phyloP scores from a whole-genome alignment of 2,797 vertebrate species.

The Centropyge bicolor region DNA sequence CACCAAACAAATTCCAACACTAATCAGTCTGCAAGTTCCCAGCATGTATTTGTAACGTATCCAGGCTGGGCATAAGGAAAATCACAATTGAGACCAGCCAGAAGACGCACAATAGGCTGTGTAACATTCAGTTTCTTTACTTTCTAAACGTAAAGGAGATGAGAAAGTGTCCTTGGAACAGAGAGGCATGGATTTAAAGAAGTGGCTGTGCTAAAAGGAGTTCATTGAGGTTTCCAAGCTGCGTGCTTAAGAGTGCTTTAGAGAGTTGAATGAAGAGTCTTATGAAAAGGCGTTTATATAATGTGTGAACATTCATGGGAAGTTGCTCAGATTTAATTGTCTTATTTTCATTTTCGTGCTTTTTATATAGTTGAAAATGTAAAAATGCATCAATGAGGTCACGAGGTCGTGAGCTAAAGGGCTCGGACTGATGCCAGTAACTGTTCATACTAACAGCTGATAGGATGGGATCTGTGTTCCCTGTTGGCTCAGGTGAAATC shows the following conservation, averaged over 20 bases:
- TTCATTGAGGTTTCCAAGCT: conserved; percentile 10
- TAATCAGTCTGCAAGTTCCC: background rate
- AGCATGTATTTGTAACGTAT: background rate
- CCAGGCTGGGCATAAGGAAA: background rate
- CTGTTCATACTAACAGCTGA: background rate
- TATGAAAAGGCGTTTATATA: background rate
- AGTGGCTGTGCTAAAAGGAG: background rate
- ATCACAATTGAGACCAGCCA: background rate
- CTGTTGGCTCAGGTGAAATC: background rate
- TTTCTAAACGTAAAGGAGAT: conserved; percentile 12
- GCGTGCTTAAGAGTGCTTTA: conserved; percentile 10
- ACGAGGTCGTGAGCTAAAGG: background rate
- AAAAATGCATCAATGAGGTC: conserved; percentile 8
- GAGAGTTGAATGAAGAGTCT: background rate
- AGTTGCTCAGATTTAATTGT: background rate
- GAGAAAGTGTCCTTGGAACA: conserved; percentile 11
- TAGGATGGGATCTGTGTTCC: background rate
- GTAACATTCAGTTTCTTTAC: background rate
- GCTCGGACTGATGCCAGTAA: background rate
- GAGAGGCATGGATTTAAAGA: background rate
- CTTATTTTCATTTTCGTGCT: background rate
- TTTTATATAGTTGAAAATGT: background rate
- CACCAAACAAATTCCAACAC: background rate
- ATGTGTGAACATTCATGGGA: background rate
- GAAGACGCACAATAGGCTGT: conserved; percentile 1